Evolutionary conservation across 2,888 invertebrate species (phyloP).

Genomic region (Ormyrus thymus): DNA sequence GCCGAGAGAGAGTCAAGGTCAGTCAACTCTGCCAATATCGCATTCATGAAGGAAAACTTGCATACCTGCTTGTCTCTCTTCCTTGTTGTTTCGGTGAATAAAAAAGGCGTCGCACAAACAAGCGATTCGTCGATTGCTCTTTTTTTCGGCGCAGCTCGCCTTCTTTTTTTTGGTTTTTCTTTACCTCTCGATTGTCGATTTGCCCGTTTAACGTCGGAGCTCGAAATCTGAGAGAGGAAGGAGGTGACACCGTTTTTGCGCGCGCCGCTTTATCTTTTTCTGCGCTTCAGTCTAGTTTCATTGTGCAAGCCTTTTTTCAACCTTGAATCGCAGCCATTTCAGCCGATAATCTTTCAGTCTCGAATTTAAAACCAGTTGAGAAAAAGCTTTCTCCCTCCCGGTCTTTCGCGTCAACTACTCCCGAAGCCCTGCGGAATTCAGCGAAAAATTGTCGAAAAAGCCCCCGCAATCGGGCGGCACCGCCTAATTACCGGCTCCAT

Average conservation of each 20-base stretch:
- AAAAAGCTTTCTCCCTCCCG: too few relatives aligned
- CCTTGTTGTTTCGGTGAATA: conserved; percentile 7
- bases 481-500: too few relatives aligned
- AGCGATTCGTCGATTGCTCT: not conserved
- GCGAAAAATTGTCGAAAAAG: too few relatives aligned
- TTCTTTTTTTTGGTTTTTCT: conserved; percentile 10
- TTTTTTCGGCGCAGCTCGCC: not conserved
- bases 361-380: too few relatives aligned
- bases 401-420: too few relatives aligned
- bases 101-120: not conserved
- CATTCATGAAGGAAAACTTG: not conserved
- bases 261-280: not conserved
- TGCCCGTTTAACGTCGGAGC: not conserved
- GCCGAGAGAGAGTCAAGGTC: conserved; percentile 15
- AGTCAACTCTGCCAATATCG: conserved; percentile 9
- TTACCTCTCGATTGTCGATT: conserved; percentile 1
- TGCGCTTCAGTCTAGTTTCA: not conserved
- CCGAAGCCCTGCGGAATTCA: too few relatives aligned
- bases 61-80: conserved; percentile 14
- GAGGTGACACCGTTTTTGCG: not conserved
- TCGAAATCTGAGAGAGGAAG: not conserved
- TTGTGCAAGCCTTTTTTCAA: not conserved
- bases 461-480: too few relatives aligned
- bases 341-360: too few relatives aligned
- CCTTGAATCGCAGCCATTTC: not conserved